These are phyloP conservation scores for Turritopsis dohrnii DNA, from an alignment of 30 jellyfish, hydroid and myxozoan genomes.

Conservation along the genomic window DNA sequence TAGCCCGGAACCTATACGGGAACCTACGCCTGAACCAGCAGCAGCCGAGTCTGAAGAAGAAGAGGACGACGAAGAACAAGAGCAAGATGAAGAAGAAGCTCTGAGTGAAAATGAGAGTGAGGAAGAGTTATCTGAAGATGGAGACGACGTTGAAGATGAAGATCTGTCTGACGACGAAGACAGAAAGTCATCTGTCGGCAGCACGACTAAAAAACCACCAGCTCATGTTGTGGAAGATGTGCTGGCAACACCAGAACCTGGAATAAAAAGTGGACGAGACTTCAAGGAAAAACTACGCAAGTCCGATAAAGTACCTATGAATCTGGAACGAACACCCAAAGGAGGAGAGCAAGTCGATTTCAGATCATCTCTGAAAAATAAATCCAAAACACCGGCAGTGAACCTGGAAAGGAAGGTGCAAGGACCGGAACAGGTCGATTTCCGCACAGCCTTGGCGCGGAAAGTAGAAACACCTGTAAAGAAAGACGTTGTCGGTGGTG, in stretches of 20 bases:
- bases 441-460: constrained; percentile 62
- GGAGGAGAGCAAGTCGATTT: constrained; percentile 95
- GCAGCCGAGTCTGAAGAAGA: background rate
- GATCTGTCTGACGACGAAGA: constrained; percentile 33
- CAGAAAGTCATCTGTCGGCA: background rate
- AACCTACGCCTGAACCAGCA: background rate
- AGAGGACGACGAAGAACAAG: constrained; percentile 29
- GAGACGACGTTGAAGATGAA: constrained; percentile 30
- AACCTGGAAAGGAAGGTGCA: constrained; percentile 29
- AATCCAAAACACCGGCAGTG: constrained; percentile 52
- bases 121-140: constrained; percentile 29
- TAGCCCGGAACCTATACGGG: constrained; percentile 19
- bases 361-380: constrained; percentile 54
- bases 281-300: constrained; percentile 73
- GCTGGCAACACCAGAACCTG: constrained; percentile 79
- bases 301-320: constrained; percentile 28
- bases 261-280: constrained; percentile 65
- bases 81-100: constrained; percentile 25
- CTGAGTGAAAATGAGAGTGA: constrained; percentile 1
- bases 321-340: constrained; percentile 26
- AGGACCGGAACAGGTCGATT: constrained; percentile 83
- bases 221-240: constrained; percentile 54
- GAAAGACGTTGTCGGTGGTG: constrained; percentile 67
- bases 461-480: constrained; percentile 68
- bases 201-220: constrained; percentile 2